A percentile compares a stretch with the other conserved stretches of the same genome.
Evolutionary conservation across 92 coral and sea anemone species (phyloP).

Genomic region (Porites divaricata): DNA sequence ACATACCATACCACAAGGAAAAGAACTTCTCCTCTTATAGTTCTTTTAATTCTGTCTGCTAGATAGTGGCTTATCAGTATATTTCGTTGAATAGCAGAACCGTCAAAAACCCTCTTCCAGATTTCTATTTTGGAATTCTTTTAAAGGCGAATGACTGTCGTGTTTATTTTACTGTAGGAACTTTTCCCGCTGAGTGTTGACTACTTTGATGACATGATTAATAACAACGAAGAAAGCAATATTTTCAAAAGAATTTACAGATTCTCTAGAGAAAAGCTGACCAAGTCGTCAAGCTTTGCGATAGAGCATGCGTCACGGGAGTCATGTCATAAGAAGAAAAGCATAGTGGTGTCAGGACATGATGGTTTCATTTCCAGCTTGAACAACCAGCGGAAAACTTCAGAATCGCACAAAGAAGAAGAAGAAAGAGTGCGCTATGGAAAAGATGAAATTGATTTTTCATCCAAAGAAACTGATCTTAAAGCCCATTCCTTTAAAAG

Average conservation of each 20-base stretch:
- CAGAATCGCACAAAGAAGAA: background rate
- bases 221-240: slow-evolving; percentile 50
- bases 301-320: background rate
- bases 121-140: too few species aligned
- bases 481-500: background rate
- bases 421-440: background rate
- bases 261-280: slow-evolving; percentile 73
- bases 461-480: background rate
- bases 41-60: too few species aligned
- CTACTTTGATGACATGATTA: slow-evolving; percentile 60
- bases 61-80: too few species aligned
- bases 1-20: too few species aligned
- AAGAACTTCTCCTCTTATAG: too few species aligned
- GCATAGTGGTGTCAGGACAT: slow-evolving; percentile 38
- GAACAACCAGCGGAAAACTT: background rate
- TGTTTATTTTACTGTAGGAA: slow-evolving; percentile 30
- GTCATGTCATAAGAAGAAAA: background rate
- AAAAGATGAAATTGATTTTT: background rate
- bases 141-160: background rate
- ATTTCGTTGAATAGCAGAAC: too few species aligned
- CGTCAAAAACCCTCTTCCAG: too few species aligned
- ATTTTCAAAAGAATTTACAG: slow-evolving; percentile 80
- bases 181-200: slow-evolving; percentile 33
- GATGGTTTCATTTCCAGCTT: slow-evolving; percentile 24
- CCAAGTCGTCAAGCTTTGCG: slow-evolving; percentile 82